Evolutionary conservation across 2,797 vertebrate species (phyloP).

Genomic region (Micromesistius poutassou): DNA sequence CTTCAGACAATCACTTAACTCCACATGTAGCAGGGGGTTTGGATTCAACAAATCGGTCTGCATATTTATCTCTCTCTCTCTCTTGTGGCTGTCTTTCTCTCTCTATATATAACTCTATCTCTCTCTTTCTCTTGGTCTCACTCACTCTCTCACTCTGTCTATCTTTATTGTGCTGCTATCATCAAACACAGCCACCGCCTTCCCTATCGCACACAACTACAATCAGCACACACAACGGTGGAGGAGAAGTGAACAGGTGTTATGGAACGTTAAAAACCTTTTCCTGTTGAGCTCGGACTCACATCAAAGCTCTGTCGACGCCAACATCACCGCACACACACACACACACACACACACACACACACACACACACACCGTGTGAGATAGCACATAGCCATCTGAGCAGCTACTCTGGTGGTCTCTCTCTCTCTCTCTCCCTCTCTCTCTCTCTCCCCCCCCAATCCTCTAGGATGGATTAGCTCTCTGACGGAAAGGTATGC

Average conservation of each 20-base stretch:
- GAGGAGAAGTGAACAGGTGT: conserved; percentile 45
- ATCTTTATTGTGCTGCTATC: not conserved
- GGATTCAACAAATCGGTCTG: not conserved
- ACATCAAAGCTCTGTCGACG: conserved; percentile 66
- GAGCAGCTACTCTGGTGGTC: conserved; percentile 62
- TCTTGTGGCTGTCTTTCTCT: not conserved
- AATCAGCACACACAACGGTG: conserved; percentile 57
- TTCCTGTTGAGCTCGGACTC: conserved; percentile 64
- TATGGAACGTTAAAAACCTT: conserved; percentile 64
- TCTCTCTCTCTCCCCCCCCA: conserved; percentile 24
- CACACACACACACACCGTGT: conserved; percentile 10
- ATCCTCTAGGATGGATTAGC: conserved; percentile 47
- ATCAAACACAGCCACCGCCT: not conserved
- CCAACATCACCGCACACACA: conserved; percentile 16
- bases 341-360: conserved; percentile 14
- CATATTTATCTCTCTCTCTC: not conserved
- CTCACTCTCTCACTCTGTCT: not conserved
- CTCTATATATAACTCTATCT: too few relatives aligned
- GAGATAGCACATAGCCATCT: conserved; percentile 38
- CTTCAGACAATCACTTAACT: conserved; percentile 34
- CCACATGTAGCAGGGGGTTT: conserved; percentile 46
- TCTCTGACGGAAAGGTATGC: conserved; percentile 65
- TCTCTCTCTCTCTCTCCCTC: conserved; percentile 36
- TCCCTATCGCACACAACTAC: conserved; percentile 52
- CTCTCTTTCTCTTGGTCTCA: not conserved